These are phyloP conservation scores for Rhabdophis nuchalis DNA, from an alignment of 2,797 vertebrate species.

Conservation along the genomic window DNA sequence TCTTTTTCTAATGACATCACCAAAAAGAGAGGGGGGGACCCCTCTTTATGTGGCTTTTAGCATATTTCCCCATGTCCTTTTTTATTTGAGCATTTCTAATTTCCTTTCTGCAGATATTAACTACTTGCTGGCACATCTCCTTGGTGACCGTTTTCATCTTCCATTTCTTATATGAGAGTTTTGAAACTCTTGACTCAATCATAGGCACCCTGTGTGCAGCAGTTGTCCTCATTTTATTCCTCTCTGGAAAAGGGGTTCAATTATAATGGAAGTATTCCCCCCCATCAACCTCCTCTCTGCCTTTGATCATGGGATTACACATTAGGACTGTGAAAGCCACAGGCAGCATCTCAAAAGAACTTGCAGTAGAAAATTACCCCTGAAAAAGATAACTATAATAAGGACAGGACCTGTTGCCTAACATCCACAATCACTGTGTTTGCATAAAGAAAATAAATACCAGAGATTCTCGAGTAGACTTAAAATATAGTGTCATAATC, in stretches of 20 bases:
- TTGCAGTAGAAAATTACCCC: neutral
- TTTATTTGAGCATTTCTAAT: neutral
- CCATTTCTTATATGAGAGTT: neutral
- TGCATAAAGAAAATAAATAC: neutral
- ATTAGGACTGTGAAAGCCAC: neutral
- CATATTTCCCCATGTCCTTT: neutral
- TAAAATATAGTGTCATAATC: neutral
- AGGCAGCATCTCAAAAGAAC: neutral
- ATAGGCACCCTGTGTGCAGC: neutral
- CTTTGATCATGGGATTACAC: neutral
- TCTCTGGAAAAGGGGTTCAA: neutral
- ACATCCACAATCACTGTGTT: neutral
- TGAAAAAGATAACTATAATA: neutral
- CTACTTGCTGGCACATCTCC: neutral
- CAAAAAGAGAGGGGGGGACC: neutral
- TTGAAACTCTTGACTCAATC: neutral
- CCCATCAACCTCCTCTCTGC: neutral
- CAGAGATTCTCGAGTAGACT: neutral
- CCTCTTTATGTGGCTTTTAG: neutral
- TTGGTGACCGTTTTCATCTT: neutral
- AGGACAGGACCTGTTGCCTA: neutral
- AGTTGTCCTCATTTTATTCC: neutral
- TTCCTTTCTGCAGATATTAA: neutral
- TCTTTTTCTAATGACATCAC: neutral
- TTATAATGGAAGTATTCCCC: neutral